Percentiles rank a stretch among this genome's conserved stretches.
phyloP scores from a whole-genome alignment of 2,113 vertebrate species.

The Upupa epops region DNA sequence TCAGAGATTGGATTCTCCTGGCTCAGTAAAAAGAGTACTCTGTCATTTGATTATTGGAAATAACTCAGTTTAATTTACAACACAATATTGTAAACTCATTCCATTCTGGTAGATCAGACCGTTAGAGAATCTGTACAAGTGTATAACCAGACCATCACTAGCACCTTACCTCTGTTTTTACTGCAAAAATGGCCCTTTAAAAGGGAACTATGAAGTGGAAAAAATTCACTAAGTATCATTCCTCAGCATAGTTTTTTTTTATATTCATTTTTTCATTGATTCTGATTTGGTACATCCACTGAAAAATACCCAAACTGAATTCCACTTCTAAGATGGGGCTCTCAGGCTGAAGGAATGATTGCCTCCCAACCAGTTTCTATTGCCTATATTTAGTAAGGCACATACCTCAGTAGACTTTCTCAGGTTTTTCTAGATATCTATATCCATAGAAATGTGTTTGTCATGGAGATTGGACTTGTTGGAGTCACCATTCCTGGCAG shows the following conservation, averaged over 20 bases:
- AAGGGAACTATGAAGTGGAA: neutral
- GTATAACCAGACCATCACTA: neutral
- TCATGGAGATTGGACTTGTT: neutral
- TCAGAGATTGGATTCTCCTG: neutral
- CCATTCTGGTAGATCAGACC: neutral
- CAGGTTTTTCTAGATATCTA: neutral
- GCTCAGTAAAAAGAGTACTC: neutral
- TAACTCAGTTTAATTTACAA: conserved; percentile 10
- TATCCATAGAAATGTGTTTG: neutral
- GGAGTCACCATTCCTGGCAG: too few species aligned
- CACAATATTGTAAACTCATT: neutral
- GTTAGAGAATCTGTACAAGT: neutral
- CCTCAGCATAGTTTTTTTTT: neutral
- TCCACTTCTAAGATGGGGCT: neutral
- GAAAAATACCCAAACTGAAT: neutral
- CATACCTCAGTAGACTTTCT: neutral
- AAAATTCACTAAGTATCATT: neutral
- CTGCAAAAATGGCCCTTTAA: neutral
- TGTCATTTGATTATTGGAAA: conserved; percentile 22
- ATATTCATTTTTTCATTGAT: neutral
- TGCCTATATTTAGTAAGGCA: neutral
- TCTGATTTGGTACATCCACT: neutral
- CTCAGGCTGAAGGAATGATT: neutral
- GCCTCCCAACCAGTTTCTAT: neutral
- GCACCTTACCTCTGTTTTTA: neutral